Evolutionary conservation across 2,888 invertebrate genomes (phyloP).

Genomic region (Epiblema foenella): DNA sequence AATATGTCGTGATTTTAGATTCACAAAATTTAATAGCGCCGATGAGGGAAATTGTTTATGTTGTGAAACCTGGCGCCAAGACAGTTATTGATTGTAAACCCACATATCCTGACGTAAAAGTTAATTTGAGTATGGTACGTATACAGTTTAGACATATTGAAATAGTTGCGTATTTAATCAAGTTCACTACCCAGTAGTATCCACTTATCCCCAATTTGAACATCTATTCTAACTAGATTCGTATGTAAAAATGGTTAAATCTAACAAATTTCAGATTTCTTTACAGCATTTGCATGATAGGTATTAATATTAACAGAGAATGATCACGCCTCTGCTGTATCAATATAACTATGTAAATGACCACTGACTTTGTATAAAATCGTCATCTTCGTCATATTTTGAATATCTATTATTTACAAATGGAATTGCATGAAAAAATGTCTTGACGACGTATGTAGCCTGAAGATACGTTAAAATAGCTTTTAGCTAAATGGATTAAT

Average conservation of each 20-base stretch:
- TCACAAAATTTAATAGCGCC: constrained; percentile 73
- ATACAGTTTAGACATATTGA: constrained; percentile 50
- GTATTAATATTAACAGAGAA: constrained; percentile 40
- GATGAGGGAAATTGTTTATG: constrained; percentile 68
- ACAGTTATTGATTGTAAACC: constrained; percentile 79
- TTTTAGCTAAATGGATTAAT: constrained; percentile 35
- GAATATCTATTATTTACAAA: neutral
- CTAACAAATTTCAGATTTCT: constrained; percentile 9
- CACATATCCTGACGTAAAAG: constrained; percentile 73
- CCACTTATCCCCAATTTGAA: neutral
- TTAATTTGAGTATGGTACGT: constrained; percentile 73
- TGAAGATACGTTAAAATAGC: constrained; percentile 10
- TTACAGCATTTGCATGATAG: constrained; percentile 34
- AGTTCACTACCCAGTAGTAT: neutral
- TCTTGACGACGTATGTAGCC: neutral
- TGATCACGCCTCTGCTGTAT: constrained; percentile 35
- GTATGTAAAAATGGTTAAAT: neutral
- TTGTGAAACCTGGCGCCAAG: constrained; percentile 60
- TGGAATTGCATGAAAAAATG: constrained; percentile 30
- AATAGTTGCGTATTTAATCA: neutral
- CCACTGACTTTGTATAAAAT: constrained; percentile 10
- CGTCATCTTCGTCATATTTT: neutral
- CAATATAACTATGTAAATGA: neutral
- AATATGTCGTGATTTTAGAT: constrained; percentile 66
- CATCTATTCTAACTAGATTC: constrained; percentile 2